A percentile compares a stretch with the other conserved stretches of the same genome.
phyloP scores from a whole-genome alignment of 2,113 vertebrate species.

The Elephantulus edwardii region DNA sequence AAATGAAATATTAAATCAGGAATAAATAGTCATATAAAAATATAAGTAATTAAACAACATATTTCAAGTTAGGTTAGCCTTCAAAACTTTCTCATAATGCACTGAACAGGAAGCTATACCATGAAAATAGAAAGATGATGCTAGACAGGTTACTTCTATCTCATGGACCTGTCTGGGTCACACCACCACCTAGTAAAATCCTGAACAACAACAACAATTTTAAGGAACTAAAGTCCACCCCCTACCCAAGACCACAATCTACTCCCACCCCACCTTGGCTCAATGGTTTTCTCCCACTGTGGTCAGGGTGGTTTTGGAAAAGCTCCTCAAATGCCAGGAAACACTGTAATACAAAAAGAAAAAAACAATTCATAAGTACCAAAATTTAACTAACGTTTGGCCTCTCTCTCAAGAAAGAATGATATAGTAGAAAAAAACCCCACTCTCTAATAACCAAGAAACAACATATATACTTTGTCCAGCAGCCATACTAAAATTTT shows the following conservation, averaged over 20 bases:
- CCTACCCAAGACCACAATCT: conserved; percentile 61
- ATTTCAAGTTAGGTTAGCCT: not conserved
- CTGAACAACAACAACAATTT: too few species aligned
- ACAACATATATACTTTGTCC: not conserved
- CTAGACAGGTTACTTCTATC: conserved; percentile 9
- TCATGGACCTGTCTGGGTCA: not conserved
- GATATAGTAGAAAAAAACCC: conserved; percentile 37
- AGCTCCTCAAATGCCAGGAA: conserved; percentile 77
- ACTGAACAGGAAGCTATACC: not conserved
- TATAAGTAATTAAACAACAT: conserved; percentile 15
- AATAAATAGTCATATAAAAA: conserved; percentile 22
- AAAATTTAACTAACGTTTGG: conserved; percentile 67
- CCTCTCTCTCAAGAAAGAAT: conserved; percentile 63
- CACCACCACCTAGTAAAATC: conserved; percentile 35
- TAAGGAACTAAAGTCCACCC: conserved; percentile 55
- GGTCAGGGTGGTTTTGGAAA: conserved; percentile 74
- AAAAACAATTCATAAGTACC: conserved; percentile 75
- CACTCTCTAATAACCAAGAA: conserved; percentile 43
- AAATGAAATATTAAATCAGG: conserved; percentile 10
- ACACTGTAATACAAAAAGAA: conserved; percentile 78
- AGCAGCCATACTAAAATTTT: conserved; percentile 15
- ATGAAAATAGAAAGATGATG: conserved; percentile 38
- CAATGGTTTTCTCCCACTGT: conserved; percentile 77
- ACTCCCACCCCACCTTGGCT: conserved; percentile 75
- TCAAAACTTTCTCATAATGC: not conserved